A percentile compares a stretch with the other conserved stretches of the same genome.
Evolutionary conservation across 2,888 invertebrate species (phyloP).

Genomic region (Apomyelois bistriatella): DNA sequence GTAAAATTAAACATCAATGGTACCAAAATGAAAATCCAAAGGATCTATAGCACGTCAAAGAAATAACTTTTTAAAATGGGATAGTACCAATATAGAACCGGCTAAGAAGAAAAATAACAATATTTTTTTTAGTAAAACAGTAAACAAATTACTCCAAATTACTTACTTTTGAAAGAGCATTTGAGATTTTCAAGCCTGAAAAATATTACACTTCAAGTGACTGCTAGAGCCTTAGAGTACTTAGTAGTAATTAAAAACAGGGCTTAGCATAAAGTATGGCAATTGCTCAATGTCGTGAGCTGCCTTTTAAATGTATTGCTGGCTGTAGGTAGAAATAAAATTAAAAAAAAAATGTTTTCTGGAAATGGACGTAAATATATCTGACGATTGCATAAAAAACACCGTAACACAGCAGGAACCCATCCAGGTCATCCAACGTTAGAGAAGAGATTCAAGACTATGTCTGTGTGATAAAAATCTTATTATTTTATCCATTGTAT

Average conservation of each 20-base stretch:
- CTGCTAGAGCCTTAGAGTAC: constrained; percentile 48
- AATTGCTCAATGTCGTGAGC: constrained; percentile 64
- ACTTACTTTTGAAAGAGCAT: constrained; percentile 20
- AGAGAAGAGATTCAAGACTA: no score
- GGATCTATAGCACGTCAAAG: no score
- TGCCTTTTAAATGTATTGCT: constrained; percentile 38
- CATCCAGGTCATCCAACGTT: no score
- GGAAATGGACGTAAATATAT: neutral
- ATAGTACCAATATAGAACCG: no score
- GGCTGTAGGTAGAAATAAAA: constrained; percentile 1
- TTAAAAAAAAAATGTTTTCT: neutral
- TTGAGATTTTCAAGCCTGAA: constrained; percentile 30
- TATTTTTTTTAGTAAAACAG: neutral
- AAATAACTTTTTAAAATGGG: no score
- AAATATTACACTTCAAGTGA: constrained; percentile 40
- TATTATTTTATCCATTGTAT: no score
- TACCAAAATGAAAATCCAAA: no score
- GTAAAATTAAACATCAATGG: no score
- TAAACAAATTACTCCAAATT: neutral
- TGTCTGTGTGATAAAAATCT: no score
- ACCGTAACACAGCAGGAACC: no score
- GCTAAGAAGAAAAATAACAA: no score
- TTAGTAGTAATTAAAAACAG: constrained; percentile 68
- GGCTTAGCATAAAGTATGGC: constrained; percentile 64
- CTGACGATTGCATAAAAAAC: no score